Base-by-base conservation (phyloP, 2,797 vertebrate species). In the Enteromius fasciolatus region DNA sequence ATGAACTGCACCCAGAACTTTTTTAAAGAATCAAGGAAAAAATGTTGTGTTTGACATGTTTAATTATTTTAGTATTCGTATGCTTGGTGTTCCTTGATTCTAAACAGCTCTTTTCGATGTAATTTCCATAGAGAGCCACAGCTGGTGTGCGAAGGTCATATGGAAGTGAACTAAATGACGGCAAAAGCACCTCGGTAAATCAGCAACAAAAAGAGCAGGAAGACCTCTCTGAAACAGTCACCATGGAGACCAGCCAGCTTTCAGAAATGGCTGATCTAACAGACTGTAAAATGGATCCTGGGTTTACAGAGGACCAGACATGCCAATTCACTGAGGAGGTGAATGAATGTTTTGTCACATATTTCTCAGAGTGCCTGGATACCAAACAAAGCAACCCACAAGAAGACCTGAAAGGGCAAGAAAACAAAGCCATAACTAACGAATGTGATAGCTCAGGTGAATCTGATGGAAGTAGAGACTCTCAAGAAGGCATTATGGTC, bases 201-300 rank as follows among this genome's bases (percentile, higher is more conserved):
- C 89, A 88, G 85, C 90, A 87, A 87, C 63, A 88, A 80, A 80
- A 82, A 77, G 76, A 87, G 84, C 87, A 87, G 76, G 78, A 91
- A 87, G 88, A 87, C 81, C 84, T 89, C 86, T 69, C 86, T 23
- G 85, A 90, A 70, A 81, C 89, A 12, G 89, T 95, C 90, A 86
- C 94, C 89, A 95, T 96, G 94, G 94, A 95, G 93, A 95, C 94
- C 72, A 85, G 86, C 78, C 91, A 93, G 92, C 91, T 91, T 92
- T 91, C 90, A 89, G 90, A 90, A 84, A 85, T 83, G 83, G 89
- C 83, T 67, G 89, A 86, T 52, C 23, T 84, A 73, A 83, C 82
- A 80, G 91, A 92, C 81, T 88, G 87, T 88, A 91, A 93, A 91
- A 90, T 86, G 88, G 90, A 93, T 87, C 87, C 87, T 36, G 70